A percentile compares a stretch with the other conserved stretches of the same genome.
These are phyloP conservation scores for Ctenodactylus gundi DNA, from an alignment of 2,113 vertebrate species.

Conservation along the genomic window DNA sequence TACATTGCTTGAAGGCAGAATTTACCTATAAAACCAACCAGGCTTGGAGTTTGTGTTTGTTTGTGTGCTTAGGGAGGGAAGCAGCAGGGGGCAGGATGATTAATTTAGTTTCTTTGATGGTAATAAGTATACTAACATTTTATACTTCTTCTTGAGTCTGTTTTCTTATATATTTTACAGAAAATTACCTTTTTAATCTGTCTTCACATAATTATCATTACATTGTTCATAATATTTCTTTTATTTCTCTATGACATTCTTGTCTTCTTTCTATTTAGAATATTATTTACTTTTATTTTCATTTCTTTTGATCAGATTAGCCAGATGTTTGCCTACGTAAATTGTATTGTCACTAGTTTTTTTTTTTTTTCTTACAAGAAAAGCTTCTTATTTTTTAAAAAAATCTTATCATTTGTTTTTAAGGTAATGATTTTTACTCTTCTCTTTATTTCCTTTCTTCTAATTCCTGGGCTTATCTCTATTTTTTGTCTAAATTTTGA, in stretches of 20 bases:
- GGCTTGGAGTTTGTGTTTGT: not conserved
- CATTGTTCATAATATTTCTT: not conserved
- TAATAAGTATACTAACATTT: not conserved
- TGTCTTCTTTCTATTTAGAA: not conserved
- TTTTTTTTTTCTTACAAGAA: slow-evolving; percentile 8
- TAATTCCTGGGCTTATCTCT: not conserved
- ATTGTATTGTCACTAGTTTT: too few relatives aligned
- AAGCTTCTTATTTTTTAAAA: not conserved
- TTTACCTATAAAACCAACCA: slow-evolving; percentile 54
- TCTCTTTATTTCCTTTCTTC: slow-evolving; percentile 40
- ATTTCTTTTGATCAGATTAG: slow-evolving; percentile 7
- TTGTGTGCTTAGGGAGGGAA: not conserved
- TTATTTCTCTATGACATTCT: not conserved
- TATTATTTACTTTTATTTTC: slow-evolving; percentile 18
- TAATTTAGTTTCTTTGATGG: not conserved
- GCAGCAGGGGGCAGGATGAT: not conserved
- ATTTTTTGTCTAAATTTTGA: not conserved
- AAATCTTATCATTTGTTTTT: not conserved
- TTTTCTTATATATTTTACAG: not conserved
- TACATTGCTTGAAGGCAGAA: slow-evolving; percentile 39
- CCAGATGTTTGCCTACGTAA: not conserved
- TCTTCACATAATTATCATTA: slow-evolving; percentile 4
- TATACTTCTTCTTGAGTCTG: not conserved
- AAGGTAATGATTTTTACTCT: slow-evolving; percentile 37
- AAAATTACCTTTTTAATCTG: slow-evolving; percentile 24